phyloP scores from a whole-genome alignment of 2,888 invertebrate species.

The Trachelus troglodyta region DNA sequence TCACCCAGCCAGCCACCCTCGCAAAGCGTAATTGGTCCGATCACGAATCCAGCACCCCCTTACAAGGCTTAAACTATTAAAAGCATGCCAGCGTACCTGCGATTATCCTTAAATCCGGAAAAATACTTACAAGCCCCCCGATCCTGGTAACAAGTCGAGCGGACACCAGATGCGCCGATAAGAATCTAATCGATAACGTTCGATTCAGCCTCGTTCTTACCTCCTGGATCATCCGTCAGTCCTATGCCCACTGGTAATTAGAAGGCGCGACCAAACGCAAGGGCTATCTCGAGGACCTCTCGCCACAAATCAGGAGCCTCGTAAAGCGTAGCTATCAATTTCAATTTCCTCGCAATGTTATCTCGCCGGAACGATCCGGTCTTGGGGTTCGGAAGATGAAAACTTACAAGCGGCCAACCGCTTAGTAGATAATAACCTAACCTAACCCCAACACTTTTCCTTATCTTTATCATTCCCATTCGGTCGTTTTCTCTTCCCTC shows the following conservation, averaged over 20 bases:
- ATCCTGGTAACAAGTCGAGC: neutral
- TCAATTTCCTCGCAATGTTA: constrained; percentile 41
- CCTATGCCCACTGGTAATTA: neutral
- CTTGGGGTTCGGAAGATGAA: constrained; percentile 11
- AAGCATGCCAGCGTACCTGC: neutral
- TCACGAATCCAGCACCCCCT: constrained; percentile 21
- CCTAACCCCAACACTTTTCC: constrained; percentile 12
- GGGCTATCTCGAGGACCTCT: neutral
- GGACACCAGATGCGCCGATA: neutral
- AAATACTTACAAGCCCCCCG: neutral
- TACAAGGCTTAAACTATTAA: neutral
- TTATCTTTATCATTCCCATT: constrained; percentile 23
- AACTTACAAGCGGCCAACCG: constrained; percentile 16
- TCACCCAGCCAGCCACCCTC: constrained; percentile 13
- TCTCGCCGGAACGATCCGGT: constrained; percentile 23
- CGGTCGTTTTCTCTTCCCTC: constrained; percentile 16
- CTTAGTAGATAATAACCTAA: constrained; percentile 16
- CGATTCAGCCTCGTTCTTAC: neutral
- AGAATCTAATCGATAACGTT: neutral
- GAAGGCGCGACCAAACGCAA: neutral
- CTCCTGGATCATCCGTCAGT: neutral
- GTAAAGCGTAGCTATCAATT: constrained; percentile 41
- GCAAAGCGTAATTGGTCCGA: constrained; percentile 28
- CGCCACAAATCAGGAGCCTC: constrained; percentile 26
- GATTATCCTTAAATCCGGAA: neutral